Evolutionary conservation across 2,113 vertebrate genomes (phyloP), one percentile per base, ranked within the genome.

Genomic region (Xenus cinereus): DNA sequence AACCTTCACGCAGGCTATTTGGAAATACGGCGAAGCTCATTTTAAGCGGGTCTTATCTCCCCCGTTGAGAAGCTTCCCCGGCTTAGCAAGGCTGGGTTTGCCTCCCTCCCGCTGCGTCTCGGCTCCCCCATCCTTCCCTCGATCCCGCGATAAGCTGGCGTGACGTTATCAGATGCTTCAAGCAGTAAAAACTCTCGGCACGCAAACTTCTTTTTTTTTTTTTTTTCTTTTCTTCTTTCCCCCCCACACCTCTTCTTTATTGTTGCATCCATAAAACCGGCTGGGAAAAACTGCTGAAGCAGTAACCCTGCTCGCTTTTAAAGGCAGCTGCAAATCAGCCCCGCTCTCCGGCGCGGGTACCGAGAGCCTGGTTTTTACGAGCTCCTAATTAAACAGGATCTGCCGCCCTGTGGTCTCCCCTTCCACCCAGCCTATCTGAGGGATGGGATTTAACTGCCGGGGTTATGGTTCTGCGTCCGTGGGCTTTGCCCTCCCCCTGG

Each of bases 261-360:
- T 90, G 87, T 84, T 73, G 71, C 73, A n/a, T 96, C 93, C 96
- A 91, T 97, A 97, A 97, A 97, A 93, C 57, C 26, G 86, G 87
- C 92, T 86, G 82, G 79, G 94, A 30, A 95, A 97, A 97, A 97
- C 93, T 97, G 96, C 97, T 97, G 96, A 97, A 97, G 96, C 95
- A 94, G 94, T 95, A 96, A 97, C 93, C 90, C 89, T 51, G 92
- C 87, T 89, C 35, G 7, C 18, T 96, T 97, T 97, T 97, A 96
- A 92, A 97, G 89, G 94, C 95, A 84, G 93, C 96, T 94, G 93
- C 97, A 97, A 97, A 97, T 97, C 96, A 96, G 84, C 64, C 92
- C 84, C 84, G 18, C 78, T 91, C 95, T 87, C 83, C 14, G 15
- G 73, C 83, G 86, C 80, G 83, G n/a, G 92, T 60, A 39, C 71